A percentile compares a stretch with the other conserved stretches of the same genome.
Conservation (phyloP, 1,140 invertebrate genomes). For the Bradynema listronoti region DNA sequence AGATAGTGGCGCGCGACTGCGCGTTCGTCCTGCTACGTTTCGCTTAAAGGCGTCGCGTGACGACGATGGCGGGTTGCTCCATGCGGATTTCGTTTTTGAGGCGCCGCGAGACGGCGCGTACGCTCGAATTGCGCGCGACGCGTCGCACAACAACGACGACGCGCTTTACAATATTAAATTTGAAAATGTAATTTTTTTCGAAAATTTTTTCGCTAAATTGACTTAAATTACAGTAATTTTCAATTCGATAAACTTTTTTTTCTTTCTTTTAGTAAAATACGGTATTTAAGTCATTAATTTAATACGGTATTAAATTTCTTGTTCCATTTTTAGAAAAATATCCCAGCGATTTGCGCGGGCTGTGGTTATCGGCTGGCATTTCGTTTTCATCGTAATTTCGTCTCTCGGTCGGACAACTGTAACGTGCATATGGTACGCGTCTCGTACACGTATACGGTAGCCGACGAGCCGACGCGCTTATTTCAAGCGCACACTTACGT, state of each 20-base stretch:
- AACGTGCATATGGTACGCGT: not conserved
- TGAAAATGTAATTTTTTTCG: not conserved
- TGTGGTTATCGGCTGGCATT: constrained; percentile 2
- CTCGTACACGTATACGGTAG: not conserved
- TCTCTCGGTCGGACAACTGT: not conserved
- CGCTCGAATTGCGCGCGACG: too few species aligned
- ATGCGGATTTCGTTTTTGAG: too few species aligned
- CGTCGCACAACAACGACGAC: not conserved
- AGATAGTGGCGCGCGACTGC: too few species aligned
- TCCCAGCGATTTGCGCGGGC: not conserved
- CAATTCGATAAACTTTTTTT: not conserved
- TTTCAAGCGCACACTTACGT: not conserved
- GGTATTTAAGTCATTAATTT: not conserved
- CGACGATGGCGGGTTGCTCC: too few species aligned
- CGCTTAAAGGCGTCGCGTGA: too few species aligned
- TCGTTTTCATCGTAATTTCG: not conserved
- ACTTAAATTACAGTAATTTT: not conserved
- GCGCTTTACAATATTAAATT: not conserved
- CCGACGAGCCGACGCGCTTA: not conserved
- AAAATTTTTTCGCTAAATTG: not conserved
- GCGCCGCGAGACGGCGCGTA: too few species aligned
- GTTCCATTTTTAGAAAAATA: constrained; percentile 1
- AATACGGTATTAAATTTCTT: not conserved
- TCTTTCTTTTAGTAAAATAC: not conserved
- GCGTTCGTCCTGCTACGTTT: too few species aligned